Percentiles rank a stretch among this genome's conserved stretches.
Evolutionary conservation across 2,797 vertebrate species (phyloP).

Genomic region (Brachyalestes nurse): DNA sequence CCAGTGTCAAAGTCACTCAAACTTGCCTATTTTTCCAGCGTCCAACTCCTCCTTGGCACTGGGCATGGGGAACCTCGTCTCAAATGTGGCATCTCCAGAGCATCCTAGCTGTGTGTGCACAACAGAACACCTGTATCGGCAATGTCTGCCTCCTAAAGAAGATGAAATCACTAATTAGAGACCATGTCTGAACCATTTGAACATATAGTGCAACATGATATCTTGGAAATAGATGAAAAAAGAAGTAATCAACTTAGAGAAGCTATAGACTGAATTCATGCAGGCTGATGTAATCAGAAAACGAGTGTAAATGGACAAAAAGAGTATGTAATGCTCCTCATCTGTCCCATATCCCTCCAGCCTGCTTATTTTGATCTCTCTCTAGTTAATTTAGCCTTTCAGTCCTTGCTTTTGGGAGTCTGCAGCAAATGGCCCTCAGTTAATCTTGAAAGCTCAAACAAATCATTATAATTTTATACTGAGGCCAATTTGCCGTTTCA

Average conservation of each 20-base stretch:
- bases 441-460: slow-evolving; percentile 61
- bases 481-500: slow-evolving; percentile 47
- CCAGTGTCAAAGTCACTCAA: too few relatives aligned
- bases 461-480: slow-evolving; percentile 58
- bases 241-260: background rate
- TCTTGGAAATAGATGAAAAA: background rate
- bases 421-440: slow-evolving; percentile 57
- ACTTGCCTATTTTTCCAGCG: too few relatives aligned
- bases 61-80: background rate
- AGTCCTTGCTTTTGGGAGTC: slow-evolving; percentile 54
- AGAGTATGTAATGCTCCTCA: slow-evolving; percentile 28
- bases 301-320: slow-evolving; percentile 18
- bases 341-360: slow-evolving; percentile 29
- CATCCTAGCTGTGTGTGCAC: background rate
- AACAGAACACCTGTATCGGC: background rate
- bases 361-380: slow-evolving; percentile 49
- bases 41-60: background rate
- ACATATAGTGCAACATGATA: background rate
- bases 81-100: background rate
- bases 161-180: background rate
- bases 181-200: background rate
- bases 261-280: slow-evolving; percentile 11
- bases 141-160: background rate
- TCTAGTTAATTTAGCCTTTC: slow-evolving; percentile 54
- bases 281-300: slow-evolving; percentile 32